Evolutionary conservation across 2,888 invertebrate species (phyloP), one percentile per base, ranked within the genome.

Genomic region (Nomada ruficornis): DNA sequence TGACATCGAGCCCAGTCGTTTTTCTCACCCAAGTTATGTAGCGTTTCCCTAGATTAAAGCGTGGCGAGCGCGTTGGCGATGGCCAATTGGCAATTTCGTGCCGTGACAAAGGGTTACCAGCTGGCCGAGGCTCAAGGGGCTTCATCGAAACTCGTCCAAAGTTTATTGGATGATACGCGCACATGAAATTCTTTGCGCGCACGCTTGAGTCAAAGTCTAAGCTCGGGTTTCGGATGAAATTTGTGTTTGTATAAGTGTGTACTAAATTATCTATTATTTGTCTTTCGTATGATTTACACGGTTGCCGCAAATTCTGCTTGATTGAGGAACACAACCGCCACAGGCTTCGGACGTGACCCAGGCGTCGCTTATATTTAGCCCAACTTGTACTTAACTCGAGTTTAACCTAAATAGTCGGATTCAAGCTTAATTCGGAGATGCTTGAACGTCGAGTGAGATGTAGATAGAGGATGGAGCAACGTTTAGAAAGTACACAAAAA

Each of bases 1-100:
- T 36, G 15, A 18, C 65, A 2, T 13, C 60, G 62, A 62, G 55
- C 5, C 3, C 15, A 18, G 15, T 47, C 50, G 65, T 59, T 47
- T 52, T 72, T 63, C 54, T 63, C 65, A 11, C 59, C 18, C 26
- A 7, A 11, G 15, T 15, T 47, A 13, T 57, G 20, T 44, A 73
- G 63, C 57, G 42, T 80, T 80, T 70, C 74, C 20, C 18, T 57
- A 29, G 60, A 74, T 74, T 71, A 57, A 57, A 74, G 64, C 42
- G 47, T 44, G 52, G 52, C 55, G n/a, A 42, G 11, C 15, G 55
- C 29, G 44, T 50, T 26, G 60, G 64, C 69, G 64, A 69, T 75
- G 63, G 71, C 80, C 83, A 84, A 80, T 83, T 84, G 84, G 83
- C 83, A 78, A 65, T 75, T 83, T 70, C 44, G 44, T 47, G 47